These are phyloP conservation scores for Chelidonichthys spinosus DNA, from an alignment of 2,797 vertebrate genomes.

Conservation along the genomic window DNA sequence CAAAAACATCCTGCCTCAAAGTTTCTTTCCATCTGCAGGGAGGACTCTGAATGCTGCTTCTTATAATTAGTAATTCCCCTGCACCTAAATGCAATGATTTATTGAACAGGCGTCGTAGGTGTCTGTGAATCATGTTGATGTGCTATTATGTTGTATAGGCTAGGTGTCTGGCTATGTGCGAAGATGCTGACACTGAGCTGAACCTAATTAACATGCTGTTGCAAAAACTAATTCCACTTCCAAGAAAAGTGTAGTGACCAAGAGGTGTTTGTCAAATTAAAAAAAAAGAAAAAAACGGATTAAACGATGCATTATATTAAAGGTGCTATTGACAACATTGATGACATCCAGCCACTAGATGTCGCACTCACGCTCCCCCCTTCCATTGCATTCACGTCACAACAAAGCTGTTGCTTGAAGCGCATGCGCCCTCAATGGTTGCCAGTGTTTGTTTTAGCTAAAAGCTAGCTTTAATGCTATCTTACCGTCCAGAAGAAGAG, in stretches of 20 bases:
- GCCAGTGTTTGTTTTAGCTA: too few relatives aligned
- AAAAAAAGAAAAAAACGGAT: background rate
- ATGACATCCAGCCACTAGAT: too few relatives aligned
- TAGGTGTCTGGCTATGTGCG: background rate
- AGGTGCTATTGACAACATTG: too few relatives aligned
- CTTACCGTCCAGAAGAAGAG: too few relatives aligned
- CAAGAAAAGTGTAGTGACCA: background rate
- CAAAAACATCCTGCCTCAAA: background rate
- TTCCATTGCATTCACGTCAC: too few relatives aligned
- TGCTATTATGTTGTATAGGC: constrained; percentile 14
- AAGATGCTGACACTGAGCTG: constrained; percentile 11
- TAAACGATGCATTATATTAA: too few relatives aligned
- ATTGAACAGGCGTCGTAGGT: constrained; percentile 19
- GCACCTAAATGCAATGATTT: constrained; percentile 16
- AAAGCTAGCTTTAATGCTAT: too few relatives aligned
- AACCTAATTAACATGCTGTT: constrained; percentile 20
- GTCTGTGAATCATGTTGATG: constrained; percentile 3
- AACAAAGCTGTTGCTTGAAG: too few relatives aligned
- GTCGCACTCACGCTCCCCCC: too few relatives aligned
- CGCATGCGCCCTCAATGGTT: too few relatives aligned
- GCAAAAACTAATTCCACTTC: background rate
- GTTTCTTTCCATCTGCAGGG: constrained; percentile 5
- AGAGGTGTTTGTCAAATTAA: constrained; percentile 2
- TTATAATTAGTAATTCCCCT: constrained; percentile 3
- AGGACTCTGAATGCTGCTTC: constrained; percentile 7